phyloP scores from a whole-genome alignment of 2,797 vertebrate species.

The Rachycentron canadum region DNA sequence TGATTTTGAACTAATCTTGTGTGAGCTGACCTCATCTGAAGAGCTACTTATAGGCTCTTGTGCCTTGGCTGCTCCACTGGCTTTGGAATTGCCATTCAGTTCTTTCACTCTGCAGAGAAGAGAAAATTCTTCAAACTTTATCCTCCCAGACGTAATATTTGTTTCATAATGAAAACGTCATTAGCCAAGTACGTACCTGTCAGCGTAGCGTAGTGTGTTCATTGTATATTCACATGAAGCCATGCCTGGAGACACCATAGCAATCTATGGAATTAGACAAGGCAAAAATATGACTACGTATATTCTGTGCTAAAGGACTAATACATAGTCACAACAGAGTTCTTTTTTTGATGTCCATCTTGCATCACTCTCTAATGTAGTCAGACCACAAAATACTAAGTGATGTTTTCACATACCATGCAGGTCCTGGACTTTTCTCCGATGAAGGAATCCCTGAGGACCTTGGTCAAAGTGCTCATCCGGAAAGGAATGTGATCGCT shows the following conservation, averaged over 20 bases:
- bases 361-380: not conserved
- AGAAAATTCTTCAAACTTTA: not conserved
- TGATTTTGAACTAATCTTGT: not conserved
- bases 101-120: conserved; percentile 91
- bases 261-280: conserved; percentile 86
- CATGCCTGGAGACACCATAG: conserved; percentile 98
- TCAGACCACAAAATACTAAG: not conserved
- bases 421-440: conserved; percentile 96
- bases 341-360: not conserved
- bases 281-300: not conserved
- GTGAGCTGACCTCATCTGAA: conserved; percentile 77
- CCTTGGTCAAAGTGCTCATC: conserved; percentile 97
- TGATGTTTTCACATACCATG: conserved; percentile 88
- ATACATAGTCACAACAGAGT: not conserved
- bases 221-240: conserved; percentile 95
- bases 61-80: conserved; percentile 67
- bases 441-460: conserved; percentile 97
- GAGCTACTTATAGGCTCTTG: conserved; percentile 78
- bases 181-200: conserved; percentile 86
- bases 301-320: not conserved
- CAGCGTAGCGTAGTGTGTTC: conserved; percentile 96
- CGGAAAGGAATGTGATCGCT: conserved; percentile 96
- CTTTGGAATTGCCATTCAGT: conserved; percentile 85
- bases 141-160: not conserved
- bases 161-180: not conserved